Conservation (phyloP, 2,113 vertebrate genomes). For the Pantherophis guttatus region DNA sequence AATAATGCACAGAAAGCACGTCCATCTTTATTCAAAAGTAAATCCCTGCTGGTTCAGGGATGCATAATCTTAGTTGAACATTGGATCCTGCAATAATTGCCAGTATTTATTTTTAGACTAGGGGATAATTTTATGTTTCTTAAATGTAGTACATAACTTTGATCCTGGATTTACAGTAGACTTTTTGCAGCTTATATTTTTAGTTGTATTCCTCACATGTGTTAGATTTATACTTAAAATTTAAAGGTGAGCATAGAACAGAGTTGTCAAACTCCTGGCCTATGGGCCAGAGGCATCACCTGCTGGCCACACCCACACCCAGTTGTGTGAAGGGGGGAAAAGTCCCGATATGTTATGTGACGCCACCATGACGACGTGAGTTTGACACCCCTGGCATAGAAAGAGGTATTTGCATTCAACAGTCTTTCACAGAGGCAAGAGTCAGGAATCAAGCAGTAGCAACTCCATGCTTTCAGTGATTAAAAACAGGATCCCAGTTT, state of each 20-base stretch:
- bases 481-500: neutral
- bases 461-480: neutral
- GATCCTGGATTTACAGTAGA: neutral
- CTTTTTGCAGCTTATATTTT: neutral
- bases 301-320: too few relatives aligned
- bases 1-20: neutral
- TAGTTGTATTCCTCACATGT: neutral
- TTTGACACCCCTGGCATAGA: neutral
- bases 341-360: too few relatives aligned
- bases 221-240: neutral
- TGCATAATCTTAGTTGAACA: neutral
- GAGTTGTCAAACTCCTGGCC: too few relatives aligned
- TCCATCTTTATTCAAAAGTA: neutral
- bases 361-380: too few relatives aligned
- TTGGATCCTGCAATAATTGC: neutral
- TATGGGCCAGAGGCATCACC: fast-evolving
- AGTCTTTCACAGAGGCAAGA: neutral
- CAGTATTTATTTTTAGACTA: neutral
- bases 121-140: neutral
- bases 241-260: neutral
- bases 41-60: neutral
- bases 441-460: neutral
- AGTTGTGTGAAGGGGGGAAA: too few relatives aligned
- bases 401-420: neutral
- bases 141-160: neutral